A percentile compares a stretch with the other conserved stretches of the same genome.
Conservation (phyloP, 2,113 vertebrate genomes). For the Cololabis saira region DNA sequence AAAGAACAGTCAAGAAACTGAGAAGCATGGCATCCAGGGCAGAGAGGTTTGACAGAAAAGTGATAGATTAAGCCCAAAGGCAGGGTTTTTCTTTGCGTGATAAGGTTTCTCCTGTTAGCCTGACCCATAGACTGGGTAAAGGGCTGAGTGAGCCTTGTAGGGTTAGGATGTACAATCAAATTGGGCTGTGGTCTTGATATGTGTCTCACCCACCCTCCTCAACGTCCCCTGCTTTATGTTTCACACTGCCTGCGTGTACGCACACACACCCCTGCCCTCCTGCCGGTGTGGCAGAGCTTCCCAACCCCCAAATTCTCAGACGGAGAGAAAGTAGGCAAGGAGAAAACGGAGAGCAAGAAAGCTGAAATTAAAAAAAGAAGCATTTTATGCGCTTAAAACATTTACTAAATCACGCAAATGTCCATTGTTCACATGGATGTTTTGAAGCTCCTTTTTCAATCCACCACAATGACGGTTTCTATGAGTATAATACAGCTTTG, state of each 20-base stretch:
- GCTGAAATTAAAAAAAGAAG: slow-evolving; percentile 56
- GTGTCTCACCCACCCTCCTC: slow-evolving; percentile 33
- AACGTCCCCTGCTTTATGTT: slow-evolving; percentile 11
- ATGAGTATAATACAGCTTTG: slow-evolving; percentile 68
- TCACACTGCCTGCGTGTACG: slow-evolving; percentile 14
- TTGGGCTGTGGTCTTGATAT: slow-evolving; percentile 55
- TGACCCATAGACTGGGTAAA: slow-evolving; percentile 32
- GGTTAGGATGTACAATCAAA: slow-evolving; percentile 64
- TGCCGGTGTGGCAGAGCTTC: slow-evolving; percentile 28
- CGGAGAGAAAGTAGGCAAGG: slow-evolving; percentile 36
- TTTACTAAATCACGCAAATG: slow-evolving; percentile 57
- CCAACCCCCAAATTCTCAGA: slow-evolving; percentile 46
- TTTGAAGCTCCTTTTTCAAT: slow-evolving; percentile 53
- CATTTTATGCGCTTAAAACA: slow-evolving; percentile 46
- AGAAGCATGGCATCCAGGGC: slow-evolving; percentile 51
- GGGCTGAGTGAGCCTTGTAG: slow-evolving; percentile 42
- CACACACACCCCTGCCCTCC: slow-evolving; percentile 24
- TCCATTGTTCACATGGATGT: slow-evolving; percentile 40
- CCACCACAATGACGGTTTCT: slow-evolving; percentile 50
- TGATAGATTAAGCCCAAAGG: slow-evolving; percentile 29
- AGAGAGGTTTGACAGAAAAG: slow-evolving; percentile 45
- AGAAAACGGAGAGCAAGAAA: slow-evolving; percentile 51
- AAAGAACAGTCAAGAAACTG: slow-evolving; percentile 68
- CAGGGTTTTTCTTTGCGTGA: slow-evolving; percentile 29
- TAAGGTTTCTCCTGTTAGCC: slow-evolving; percentile 35